phyloP scores from a whole-genome alignment of 1,140 invertebrate genomes.

The Apis cerana region DNA sequence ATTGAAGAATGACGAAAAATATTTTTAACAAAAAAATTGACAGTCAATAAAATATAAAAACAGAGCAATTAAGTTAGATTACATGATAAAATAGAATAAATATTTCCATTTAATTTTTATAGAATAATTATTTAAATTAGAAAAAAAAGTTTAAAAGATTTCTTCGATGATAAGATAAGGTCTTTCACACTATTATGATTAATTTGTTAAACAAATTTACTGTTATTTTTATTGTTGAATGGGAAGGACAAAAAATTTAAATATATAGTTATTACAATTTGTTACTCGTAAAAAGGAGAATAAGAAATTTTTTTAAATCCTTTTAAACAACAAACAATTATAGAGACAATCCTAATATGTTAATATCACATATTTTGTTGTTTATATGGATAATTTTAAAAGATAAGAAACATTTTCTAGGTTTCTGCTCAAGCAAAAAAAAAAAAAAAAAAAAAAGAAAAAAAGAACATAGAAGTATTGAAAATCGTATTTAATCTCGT shows the following conservation, averaged over 20 bases:
- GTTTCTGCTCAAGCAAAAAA: background rate
- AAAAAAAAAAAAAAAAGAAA: background rate
- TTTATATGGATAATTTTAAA: background rate
- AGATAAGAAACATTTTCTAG: background rate
- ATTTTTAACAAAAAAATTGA: background rate
- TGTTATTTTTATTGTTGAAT: slow-evolving; percentile 35
- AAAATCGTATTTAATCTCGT: background rate
- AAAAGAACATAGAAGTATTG: background rate
- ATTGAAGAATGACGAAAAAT: background rate
- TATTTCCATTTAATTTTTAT: background rate
- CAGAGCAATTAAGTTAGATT: background rate
- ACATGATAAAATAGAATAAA: background rate
- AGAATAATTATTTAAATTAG: background rate
- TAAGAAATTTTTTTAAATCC: slow-evolving; percentile 10
- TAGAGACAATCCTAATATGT: slow-evolving; percentile 1
- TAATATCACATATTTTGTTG: background rate
- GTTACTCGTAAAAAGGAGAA: background rate
- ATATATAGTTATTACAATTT: slow-evolving; percentile 24
- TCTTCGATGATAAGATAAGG: slow-evolving; percentile 21
- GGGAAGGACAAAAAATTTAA: background rate
- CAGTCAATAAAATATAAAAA: slow-evolving; percentile 19
- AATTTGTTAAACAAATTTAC: slow-evolving; percentile 13
- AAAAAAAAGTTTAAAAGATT: slow-evolving; percentile 1
- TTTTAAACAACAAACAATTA: slow-evolving; percentile 19
- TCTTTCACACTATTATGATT: slow-evolving; percentile 29